These are phyloP conservation scores for Acromyrmex heyeri DNA, from an alignment of 1,140 invertebrate species.

Conservation along the genomic window DNA sequence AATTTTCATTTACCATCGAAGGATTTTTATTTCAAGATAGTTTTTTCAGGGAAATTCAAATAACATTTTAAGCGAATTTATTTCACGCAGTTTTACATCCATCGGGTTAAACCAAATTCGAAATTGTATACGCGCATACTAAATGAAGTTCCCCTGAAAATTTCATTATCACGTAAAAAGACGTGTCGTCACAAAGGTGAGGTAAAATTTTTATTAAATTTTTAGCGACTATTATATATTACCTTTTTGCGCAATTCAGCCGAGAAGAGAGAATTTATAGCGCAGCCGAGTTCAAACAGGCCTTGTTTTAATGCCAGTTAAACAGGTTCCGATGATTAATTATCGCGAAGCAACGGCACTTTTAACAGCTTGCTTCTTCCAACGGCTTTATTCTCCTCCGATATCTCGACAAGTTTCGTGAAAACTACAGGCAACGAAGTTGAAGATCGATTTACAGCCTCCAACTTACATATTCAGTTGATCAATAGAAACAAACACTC, in stretches of 20 bases:
- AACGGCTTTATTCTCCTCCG: conserved; percentile 42
- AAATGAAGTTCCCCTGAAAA: conserved; percentile 22
- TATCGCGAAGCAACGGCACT: conserved; percentile 34
- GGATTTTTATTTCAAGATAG: conserved; percentile 27
- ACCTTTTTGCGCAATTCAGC: not conserved
- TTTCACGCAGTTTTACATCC: conserved; percentile 45
- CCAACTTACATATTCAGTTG: not conserved
- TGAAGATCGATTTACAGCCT: conserved; percentile 7
- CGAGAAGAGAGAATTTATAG: conserved; percentile 31
- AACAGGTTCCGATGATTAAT: conserved; percentile 39
- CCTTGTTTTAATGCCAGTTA: conserved; percentile 43
- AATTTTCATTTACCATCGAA: conserved; percentile 42
- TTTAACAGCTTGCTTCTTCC: conserved; percentile 52
- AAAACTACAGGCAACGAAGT: not conserved
- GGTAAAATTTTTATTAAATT: conserved; percentile 49
- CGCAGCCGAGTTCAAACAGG: conserved; percentile 31
- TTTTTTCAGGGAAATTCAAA: conserved; percentile 43
- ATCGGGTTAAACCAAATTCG: conserved; percentile 41
- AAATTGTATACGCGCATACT: conserved; percentile 43
- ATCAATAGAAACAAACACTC: conserved; percentile 22
- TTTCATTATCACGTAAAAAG: conserved; percentile 44
- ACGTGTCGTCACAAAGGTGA: conserved; percentile 5
- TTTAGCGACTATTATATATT: conserved; percentile 2
- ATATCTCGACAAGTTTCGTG: conserved; percentile 28
- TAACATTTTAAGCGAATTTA: conserved; percentile 53